These are phyloP conservation scores for Palythoa heliodiscus DNA, from an alignment of 92 coral and sea anemone species.

Conservation along the genomic window DNA sequence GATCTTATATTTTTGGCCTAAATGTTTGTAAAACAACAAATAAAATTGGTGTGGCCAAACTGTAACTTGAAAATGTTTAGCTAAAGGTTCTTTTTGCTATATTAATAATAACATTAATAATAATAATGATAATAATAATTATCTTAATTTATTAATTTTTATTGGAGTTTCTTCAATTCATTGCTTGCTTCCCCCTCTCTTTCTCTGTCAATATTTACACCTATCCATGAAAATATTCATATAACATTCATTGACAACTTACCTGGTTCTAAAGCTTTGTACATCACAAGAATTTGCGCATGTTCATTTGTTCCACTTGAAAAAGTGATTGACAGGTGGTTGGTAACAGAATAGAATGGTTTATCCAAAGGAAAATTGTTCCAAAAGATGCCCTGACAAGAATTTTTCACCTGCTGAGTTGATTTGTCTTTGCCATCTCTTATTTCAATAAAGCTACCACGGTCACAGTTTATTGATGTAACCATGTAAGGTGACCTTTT, in stretches of 20 bases:
- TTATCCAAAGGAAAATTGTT: constrained; percentile 14
- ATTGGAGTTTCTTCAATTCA: no score
- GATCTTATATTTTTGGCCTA: no score
- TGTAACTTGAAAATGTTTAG: no score
- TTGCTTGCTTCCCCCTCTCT: background rate
- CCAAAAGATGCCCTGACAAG: constrained; percentile 17
- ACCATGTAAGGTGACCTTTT: background rate
- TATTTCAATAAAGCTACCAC: background rate
- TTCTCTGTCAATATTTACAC: background rate
- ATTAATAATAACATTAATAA: no score
- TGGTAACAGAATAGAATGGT: constrained; percentile 13
- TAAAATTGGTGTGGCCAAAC: no score
- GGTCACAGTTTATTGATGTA: background rate
- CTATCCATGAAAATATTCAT: background rate
- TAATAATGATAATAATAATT: no score
- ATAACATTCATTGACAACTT: background rate
- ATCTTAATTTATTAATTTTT: no score
- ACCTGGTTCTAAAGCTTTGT: constrained; percentile 36
- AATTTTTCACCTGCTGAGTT: background rate
- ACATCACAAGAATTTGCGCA: background rate
- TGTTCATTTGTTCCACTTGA: constrained; percentile 19
- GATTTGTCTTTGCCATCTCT: constrained; percentile 15
- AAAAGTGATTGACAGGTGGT: constrained; percentile 7
- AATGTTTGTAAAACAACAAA: no score
- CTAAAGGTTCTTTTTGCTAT: no score